Base-by-base conservation (phyloP, 2,797 vertebrate species). In the Hemibagrus guttatus region DNA sequence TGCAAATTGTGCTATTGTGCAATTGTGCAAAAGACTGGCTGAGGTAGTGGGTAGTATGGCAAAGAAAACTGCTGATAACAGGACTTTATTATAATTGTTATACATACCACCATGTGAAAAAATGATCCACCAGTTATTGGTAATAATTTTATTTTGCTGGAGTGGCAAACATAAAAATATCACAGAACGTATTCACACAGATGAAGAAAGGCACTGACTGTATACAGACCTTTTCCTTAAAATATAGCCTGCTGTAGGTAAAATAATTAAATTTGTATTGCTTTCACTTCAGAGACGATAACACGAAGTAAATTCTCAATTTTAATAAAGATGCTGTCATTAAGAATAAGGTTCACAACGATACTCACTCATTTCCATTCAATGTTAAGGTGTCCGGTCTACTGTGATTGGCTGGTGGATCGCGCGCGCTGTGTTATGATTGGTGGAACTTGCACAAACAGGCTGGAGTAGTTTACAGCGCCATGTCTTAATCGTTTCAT, bases 351-450 rank as follows among this genome's bases (percentile, higher is more conserved):
- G 13, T 52, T 52, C 52, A 75, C 12, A n/a, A 49, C 6, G 13
- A 75, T 23, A 75, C 12, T 14, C 71, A 2, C 0, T 19, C 72
- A n/a, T 52, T n/a, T 76, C 31, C 49, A 76, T 76, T 76, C 74
- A 56, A 17, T 4, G 52, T 56, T 76, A 16, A 76, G n/a, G 16
- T 21, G 2, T 17, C 16, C 12, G 13, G 23, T 74, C 23, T 52
- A 23, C 8, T 28, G 5, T 52, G 46, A 75, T 54, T 75, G 72
- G 72, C 72, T 75, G 0, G 6, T 75, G 46, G 46, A 75, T 52
- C 49, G 35, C 49, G 74, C 74, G 74, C 72, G 72, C 46, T 75
- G 26, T 75, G 13, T 75, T 76, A 16, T 76, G 49, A 76, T 79
- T 79, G 76, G 54, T 35, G 8, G 9, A 58, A 58, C 31, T 58